Percentiles rank a stretch among this genome's conserved stretches.
phyloP scores from a whole-genome alignment of 2,888 invertebrate species.

The Stratiomys singularior region DNA sequence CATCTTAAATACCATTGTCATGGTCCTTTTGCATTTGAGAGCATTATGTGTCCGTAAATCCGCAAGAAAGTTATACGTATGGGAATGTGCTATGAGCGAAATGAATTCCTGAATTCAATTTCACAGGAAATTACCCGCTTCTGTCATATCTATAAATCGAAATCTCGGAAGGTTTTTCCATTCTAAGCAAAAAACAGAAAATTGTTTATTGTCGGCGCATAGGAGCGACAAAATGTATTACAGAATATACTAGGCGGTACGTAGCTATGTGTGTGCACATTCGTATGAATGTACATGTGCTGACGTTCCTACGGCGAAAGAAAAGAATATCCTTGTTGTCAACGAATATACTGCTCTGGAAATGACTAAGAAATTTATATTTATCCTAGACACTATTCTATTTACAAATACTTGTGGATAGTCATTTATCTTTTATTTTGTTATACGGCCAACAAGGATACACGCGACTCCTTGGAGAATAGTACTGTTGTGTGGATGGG shows the following conservation, averaged over 20 bases:
- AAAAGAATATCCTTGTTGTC: neutral
- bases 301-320: no score
- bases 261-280: neutral
- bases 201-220: conserved; percentile 40
- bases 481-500: no score
- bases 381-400: conserved; percentile 26
- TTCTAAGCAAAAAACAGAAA: conserved; percentile 31
- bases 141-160: conserved; percentile 34
- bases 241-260: no score
- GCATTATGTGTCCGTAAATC: no score
- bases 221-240: conserved; percentile 10
- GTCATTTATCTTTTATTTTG: conserved; percentile 8
- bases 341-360: neutral
- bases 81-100: conserved; percentile 15
- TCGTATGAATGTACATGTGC: neutral
- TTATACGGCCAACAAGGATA: neutral
- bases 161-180: conserved; percentile 7
- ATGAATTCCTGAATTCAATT: conserved; percentile 41
- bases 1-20: no score
- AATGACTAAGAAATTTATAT: neutral
- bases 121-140: conserved; percentile 38
- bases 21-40: no score
- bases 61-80: neutral
- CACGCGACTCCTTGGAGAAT: no score
- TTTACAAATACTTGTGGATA: neutral